Evolutionary conservation across 37 sponge, comb jelly and placozoan species (phyloP), one percentile per base, ranked within the genome.

Genomic region (Beroe forskalii): DNA sequence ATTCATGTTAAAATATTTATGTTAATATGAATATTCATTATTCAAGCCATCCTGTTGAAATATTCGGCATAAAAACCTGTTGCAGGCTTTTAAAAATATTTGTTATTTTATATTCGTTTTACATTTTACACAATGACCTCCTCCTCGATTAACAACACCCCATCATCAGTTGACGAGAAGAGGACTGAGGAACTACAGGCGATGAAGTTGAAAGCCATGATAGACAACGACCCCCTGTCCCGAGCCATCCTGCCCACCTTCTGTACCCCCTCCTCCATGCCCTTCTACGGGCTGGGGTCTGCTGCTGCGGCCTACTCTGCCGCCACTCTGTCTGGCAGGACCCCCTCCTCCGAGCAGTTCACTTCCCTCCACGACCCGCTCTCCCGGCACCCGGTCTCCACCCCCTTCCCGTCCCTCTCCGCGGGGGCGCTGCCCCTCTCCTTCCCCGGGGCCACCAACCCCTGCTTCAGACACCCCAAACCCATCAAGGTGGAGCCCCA

Each of bases 401-500:
- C 66, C 25, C n/a, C 66, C 3, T 3, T 24, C 9, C 28, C 25
- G 2, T 23, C 66, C n/a, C 6, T 30, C 66, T 63, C 66, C 24
- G 20, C 25, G 28, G 6, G 24, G 28, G 20, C 66, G 66, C 66
- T 63, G 4, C 66, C 66, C 24, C 66, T 63, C 24, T 63, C 66
- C 25, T n/a, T n/a, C n/a, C n/a, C n/a, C n/a, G n/a, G n/a, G n/a
- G n/a, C n/a, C n/a, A n/a, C n/a, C n/a, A 30, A 24, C 3, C 19
- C 22, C 75, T 38, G 40, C 39, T 37, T 72, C 14, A 39, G 12
- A 3, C 75, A 72, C 39, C 75, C 75, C 37, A 33, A 37, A 72
- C 75, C 75, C 75, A 72, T 72, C 37, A 72, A 72, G 39, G 75
- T 72, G 9, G 75, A 72, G 39, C 75, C 75, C 75, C 75, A 72